phyloP scores from a whole-genome alignment of 2,888 invertebrate species.

The Eupithecia pulchellata region DNA sequence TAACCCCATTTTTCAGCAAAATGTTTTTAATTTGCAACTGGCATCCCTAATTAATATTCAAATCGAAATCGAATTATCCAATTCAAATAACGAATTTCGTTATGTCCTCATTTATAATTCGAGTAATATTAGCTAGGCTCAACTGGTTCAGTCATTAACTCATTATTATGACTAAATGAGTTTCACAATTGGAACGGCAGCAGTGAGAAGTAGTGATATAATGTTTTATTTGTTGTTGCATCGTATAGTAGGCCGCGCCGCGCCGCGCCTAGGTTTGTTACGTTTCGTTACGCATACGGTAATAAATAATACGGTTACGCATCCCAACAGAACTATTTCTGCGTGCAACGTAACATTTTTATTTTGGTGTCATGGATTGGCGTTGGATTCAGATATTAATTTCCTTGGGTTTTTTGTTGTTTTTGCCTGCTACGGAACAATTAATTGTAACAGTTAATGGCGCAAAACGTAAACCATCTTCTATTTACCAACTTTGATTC shows the following conservation, averaged over 20 bases:
- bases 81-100: not conserved
- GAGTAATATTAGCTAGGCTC: slow-evolving; percentile 4
- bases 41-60: not conserved
- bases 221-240: not conserved
- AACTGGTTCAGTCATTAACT: not conserved
- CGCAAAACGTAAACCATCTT: too few species aligned
- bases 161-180: not conserved
- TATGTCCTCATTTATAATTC: not conserved
- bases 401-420: too few species aligned
- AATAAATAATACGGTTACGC: not conserved
- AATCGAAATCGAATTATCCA: slow-evolving; percentile 2
- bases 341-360: too few species aligned
- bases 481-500: too few species aligned
- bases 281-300: not conserved
- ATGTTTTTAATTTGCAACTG: not conserved
- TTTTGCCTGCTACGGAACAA: too few species aligned
- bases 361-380: too few species aligned
- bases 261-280: not conserved
- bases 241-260: not conserved
- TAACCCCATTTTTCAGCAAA: not conserved
- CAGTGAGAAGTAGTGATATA: not conserved
- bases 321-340: not conserved
- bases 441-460: too few species aligned
- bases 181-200: slow-evolving; percentile 10
- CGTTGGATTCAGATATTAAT: too few species aligned